Conservation (phyloP, 2,797 vertebrate genomes). For the Chiroxiphia lanceolata region DNA sequence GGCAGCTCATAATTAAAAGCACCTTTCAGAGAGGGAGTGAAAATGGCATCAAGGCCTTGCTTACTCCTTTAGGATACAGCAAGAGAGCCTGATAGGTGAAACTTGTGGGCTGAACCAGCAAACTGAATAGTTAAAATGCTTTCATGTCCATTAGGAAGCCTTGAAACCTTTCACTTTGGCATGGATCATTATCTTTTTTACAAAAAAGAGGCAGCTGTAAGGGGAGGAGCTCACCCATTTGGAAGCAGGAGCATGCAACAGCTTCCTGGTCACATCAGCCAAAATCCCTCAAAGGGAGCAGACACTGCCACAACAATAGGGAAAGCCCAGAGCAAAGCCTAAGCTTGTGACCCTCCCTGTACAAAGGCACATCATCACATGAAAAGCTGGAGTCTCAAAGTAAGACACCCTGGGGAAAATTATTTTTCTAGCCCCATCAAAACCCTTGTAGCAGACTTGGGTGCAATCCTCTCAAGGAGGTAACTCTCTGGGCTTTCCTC, state of each 20-base stretch:
- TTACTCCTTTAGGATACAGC: neutral
- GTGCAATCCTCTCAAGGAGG: neutral
- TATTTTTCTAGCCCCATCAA: neutral
- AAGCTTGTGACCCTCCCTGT: neutral
- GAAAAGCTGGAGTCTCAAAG: neutral
- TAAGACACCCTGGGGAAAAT: neutral
- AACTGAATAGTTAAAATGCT: neutral
- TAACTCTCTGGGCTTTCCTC: neutral
- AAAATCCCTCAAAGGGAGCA: neutral
- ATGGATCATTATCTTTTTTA: neutral
- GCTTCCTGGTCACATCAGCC: neutral
- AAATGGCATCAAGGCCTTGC: neutral
- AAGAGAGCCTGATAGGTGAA: neutral
- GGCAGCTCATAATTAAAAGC: neutral
- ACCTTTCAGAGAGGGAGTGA: neutral
- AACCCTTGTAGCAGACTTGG: neutral
- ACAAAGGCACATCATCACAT: neutral
- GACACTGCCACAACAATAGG: neutral
- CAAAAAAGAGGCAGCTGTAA: neutral
- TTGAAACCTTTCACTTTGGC: neutral
- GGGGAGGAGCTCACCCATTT: neutral
- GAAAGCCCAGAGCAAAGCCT: neutral
- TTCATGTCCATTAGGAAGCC: neutral
- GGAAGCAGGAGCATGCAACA: neutral
- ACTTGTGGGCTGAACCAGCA: neutral